Evolutionary conservation across 2,888 invertebrate species (phyloP), one percentile per base, ranked within the genome.

Genomic region (Nemotelus pantherinus): DNA sequence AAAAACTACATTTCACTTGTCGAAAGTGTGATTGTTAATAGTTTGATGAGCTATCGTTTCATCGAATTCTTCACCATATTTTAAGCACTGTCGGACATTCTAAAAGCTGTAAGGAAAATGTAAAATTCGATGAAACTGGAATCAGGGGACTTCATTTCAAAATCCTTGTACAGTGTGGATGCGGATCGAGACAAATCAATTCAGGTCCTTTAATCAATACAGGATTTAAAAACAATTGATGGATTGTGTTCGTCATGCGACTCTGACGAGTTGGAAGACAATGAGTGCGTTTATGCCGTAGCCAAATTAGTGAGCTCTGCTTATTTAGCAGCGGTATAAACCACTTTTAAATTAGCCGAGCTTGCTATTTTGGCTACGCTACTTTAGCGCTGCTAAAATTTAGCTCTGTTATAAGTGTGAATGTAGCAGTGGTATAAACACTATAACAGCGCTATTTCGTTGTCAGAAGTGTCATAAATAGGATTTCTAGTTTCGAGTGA

Each of bases 111-210:
- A 57, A 57, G 25, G 57, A 10, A 57, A 57, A 57, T 25, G 57
- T 57, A 25, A 57, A 57, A 25, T 57, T 9, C 10, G 57, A 57
- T 25, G 57, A 57, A 57, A 9, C n/a, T 57, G 57, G 2, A 57
- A 57, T 57, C 25, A 9, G 25, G 25, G 57, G 57, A 3, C 3
- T 57, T 25, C n/a, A 10, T 9, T 57, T 57, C 25, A 57, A 57
- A 64, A 64, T 64, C 41, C 9, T 43, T 64, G 39, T 64, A 64
- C 9, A 64, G 44, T 41, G 44, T 64, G n/a, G 60, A 60, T 50
- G 50, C 60, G 39, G n/a, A 25, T 60, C n/a, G 39, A 60, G 60
- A n/a, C 60, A 60, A 60, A 10, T 7, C 7, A 50, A 50, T 50
- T 50, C 50, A 10, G 6, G 10, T 10, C 50, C 50, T 7, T 50